A percentile compares a stretch with the other conserved stretches of the same genome.
Conservation (phyloP, 2,888 invertebrate species). For the Noctuana brunneofusca region DNA sequence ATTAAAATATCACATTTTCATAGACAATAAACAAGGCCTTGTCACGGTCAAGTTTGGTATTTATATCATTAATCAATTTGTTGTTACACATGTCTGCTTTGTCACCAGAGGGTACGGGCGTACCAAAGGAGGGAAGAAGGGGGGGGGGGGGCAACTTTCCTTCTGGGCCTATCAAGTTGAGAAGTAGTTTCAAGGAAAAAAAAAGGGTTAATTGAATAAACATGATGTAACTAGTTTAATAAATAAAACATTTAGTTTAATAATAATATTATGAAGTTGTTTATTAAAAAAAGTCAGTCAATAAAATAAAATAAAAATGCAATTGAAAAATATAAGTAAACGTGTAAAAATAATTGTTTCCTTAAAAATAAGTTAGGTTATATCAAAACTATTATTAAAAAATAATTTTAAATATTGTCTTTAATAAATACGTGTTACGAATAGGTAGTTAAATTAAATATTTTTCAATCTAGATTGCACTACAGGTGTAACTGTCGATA, state of each 20-base stretch:
- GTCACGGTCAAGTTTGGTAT: slow-evolving; percentile 42
- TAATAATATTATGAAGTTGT: background rate
- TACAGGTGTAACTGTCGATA: no score
- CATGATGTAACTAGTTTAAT: background rate
- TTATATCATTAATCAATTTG: slow-evolving; percentile 23
- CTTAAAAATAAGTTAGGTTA: no score
- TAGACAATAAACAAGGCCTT: slow-evolving; percentile 36
- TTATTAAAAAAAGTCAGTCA: background rate
- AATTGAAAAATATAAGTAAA: background rate
- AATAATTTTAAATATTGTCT: no score
- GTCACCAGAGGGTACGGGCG: no score
- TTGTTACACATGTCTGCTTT: background rate
- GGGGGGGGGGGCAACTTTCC: no score
- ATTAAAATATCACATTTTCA: background rate
- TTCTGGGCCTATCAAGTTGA: no score
- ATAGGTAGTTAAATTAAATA: no score
- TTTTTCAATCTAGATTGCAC: no score
- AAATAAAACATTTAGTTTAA: background rate
- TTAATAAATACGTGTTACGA: no score
- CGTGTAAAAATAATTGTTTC: no score
- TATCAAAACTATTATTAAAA: no score
- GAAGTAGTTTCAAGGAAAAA: background rate
- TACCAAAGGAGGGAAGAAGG: no score
- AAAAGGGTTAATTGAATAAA: background rate
- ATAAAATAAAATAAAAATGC: background rate